Evolutionary conservation across 1,140 invertebrate species (phyloP).

Genomic region (Diploscapter pachys): DNA sequence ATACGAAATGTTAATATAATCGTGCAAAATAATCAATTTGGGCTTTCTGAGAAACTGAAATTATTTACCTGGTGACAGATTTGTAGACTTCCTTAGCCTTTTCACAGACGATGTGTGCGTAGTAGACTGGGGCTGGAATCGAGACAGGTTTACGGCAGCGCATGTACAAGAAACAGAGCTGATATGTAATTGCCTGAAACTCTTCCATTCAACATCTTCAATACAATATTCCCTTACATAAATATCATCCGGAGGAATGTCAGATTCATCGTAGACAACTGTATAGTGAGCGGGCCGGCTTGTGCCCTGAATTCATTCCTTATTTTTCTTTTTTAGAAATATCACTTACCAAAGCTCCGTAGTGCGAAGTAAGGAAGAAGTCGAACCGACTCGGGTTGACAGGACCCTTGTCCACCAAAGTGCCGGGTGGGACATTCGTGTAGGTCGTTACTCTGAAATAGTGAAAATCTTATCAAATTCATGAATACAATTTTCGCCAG

Average conservation of each 20-base stretch:
- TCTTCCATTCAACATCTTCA: neutral
- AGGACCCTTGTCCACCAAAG: slow-evolving; percentile 15
- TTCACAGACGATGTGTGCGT: slow-evolving; percentile 12
- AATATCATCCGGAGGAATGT: slow-evolving; percentile 14
- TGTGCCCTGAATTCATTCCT: slow-evolving; percentile 19
- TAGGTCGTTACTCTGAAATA: neutral
- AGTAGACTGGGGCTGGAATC: slow-evolving; percentile 19
- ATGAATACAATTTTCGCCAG: too few species aligned
- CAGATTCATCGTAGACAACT: slow-evolving; percentile 21
- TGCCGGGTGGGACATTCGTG: slow-evolving; percentile 15
- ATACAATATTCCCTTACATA: neutral
- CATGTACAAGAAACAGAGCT: slow-evolving; percentile 15
- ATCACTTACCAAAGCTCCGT: slow-evolving; percentile 1
- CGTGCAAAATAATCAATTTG: neutral
- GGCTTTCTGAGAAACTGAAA: neutral
- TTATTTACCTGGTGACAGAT: neutral
- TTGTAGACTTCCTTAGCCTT: slow-evolving; percentile 3
- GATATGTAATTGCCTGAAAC: slow-evolving; percentile 15
- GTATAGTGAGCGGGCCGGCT: slow-evolving; percentile 24
- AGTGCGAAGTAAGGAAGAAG: slow-evolving; percentile 12
- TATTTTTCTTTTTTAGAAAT: slow-evolving; percentile 9
- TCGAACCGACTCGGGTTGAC: slow-evolving; percentile 8
- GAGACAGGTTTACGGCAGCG: slow-evolving; percentile 14
- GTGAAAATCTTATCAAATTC: too few species aligned
- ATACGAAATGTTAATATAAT: neutral